Percentiles rank a stretch among this genome's conserved stretches.
phyloP scores from a whole-genome alignment of 23 tunicate species.

The Phallusia fumigata region DNA sequence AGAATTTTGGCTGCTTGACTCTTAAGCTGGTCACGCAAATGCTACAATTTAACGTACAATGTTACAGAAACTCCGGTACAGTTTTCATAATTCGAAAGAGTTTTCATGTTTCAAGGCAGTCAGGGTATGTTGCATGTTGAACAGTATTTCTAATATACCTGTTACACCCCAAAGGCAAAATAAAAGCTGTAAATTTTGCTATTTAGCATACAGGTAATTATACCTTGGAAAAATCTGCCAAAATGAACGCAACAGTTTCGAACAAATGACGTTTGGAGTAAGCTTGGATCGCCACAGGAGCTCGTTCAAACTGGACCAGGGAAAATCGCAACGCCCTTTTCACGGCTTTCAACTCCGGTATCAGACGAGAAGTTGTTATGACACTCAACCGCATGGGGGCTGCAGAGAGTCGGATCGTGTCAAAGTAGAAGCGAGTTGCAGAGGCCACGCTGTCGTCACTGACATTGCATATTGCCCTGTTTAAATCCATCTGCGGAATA shows the following conservation, averaged over 20 bases:
- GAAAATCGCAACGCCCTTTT: conserved; percentile 49
- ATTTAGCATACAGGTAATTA: too few species aligned
- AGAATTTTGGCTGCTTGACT: conserved; percentile 90
- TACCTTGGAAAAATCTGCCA: conserved; percentile 79
- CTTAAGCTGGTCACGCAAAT: conserved; percentile 60
- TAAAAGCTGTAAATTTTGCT: too few species aligned
- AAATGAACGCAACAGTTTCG: conserved; percentile 64
- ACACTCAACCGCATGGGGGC: conserved; percentile 60
- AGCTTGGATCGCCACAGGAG: conserved; percentile 75
- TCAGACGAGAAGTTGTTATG: conserved; percentile 57
- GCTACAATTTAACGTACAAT: conserved; percentile 33
- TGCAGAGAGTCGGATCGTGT: conserved; percentile 41
- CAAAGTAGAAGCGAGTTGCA: conserved; percentile 73
- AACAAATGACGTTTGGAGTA: conserved; percentile 79
- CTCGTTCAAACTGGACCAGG: conserved; percentile 83
- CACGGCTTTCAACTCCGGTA: conserved; percentile 67
- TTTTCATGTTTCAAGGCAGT: too few species aligned
- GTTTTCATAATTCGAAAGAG: too few species aligned
- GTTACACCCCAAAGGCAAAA: not conserved
- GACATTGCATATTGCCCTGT: conserved; percentile 9
- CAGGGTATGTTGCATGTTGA: too few species aligned
- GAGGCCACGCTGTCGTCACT: not conserved
- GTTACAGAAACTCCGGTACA: too few species aligned
- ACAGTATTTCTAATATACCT: not conserved
- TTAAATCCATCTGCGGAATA: conserved; percentile 42